These are phyloP conservation scores for Caenorhabditis remanei DNA, from an alignment of 1,140 invertebrate species.

Conservation along the genomic window DNA sequence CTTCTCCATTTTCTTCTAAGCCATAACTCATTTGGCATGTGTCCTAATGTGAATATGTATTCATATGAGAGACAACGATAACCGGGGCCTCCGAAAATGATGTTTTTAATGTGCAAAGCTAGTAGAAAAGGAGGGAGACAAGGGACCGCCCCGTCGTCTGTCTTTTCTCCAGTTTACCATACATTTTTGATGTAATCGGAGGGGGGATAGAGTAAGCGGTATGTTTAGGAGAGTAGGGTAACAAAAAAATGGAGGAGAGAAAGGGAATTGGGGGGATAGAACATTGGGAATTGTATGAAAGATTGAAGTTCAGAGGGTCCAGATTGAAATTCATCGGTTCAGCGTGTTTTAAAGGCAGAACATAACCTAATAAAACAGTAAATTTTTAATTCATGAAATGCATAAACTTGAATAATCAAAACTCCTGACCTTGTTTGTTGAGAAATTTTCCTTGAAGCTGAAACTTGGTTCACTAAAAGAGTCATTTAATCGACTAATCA, in stretches of 20 bases:
- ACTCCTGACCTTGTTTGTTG: too few species aligned
- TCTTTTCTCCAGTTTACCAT: slow-evolving; percentile 30
- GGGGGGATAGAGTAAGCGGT: neutral
- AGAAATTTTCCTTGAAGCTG: too few species aligned
- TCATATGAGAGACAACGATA: neutral
- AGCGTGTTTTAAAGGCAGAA: too few species aligned
- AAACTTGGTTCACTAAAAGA: too few species aligned
- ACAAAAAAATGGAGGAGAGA: neutral
- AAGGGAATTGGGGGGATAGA: neutral
- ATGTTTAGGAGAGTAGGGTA: neutral
- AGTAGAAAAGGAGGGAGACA: neutral
- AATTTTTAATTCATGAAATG: too few species aligned
- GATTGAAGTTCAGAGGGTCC: too few species aligned
- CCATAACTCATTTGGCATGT: slow-evolving; percentile 42
- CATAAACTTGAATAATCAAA: too few species aligned
- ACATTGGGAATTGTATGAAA: too few species aligned
- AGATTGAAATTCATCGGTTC: too few species aligned
- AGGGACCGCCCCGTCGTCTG: too few species aligned
- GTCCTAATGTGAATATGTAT: slow-evolving; percentile 31
- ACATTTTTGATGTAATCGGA: slow-evolving; percentile 24
- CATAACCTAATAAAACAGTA: too few species aligned
- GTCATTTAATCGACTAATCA: too few species aligned
- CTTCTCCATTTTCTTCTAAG: neutral
- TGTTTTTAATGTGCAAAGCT: slow-evolving; percentile 33
- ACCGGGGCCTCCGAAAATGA: neutral